Conservation (phyloP, 2,797 vertebrate genomes). For the Falco concolor region DNA sequence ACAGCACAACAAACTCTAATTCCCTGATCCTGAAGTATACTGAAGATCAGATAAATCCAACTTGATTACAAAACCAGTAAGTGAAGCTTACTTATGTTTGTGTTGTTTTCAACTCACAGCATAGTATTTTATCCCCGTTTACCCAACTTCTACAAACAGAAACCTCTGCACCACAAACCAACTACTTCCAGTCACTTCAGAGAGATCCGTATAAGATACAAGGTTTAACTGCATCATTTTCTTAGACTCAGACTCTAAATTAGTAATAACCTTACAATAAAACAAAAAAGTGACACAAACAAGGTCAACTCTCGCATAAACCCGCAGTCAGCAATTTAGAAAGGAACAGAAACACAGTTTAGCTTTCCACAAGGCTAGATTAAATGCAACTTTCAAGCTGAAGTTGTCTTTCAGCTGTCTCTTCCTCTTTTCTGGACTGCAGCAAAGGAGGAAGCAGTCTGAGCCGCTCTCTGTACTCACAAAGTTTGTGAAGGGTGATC, state of each 20-base stretch:
- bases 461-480: background rate
- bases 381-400: background rate
- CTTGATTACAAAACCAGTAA: background rate
- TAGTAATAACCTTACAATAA: background rate
- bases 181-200: background rate
- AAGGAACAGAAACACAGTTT: background rate
- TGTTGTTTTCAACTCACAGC: background rate
- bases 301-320: background rate
- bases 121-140: background rate
- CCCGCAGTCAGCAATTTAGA: background rate
- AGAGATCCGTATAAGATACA: background rate
- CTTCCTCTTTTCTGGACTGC: background rate
- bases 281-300: background rate
- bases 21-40: background rate
- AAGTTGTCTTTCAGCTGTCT: background rate
- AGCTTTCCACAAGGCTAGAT: background rate
- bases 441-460: background rate
- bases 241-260: background rate
- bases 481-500: rapidly evolving
- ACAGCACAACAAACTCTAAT: background rate
- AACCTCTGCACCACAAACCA: background rate
- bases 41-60: background rate
- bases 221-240: background rate
- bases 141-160: background rate
- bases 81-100: background rate